Base-by-base conservation (phyloP, 2,888 invertebrate genomes). In the Parascotia fuliginaria region DNA sequence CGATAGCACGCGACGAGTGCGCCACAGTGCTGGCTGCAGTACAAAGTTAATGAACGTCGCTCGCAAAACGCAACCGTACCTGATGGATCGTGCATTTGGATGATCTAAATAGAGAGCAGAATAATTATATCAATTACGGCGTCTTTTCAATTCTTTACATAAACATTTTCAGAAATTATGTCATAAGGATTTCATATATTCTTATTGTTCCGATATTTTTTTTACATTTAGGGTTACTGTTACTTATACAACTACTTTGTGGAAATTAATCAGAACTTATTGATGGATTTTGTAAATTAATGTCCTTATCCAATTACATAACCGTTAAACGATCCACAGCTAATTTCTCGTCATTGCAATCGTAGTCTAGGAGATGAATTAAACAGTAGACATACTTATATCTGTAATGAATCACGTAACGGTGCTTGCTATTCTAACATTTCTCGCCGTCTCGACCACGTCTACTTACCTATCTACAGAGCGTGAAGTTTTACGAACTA, bases 31-130 rank as follows among this genome's bases (percentile, higher is more conserved):
- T 70, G 60, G 55, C 48, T 55, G 73, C 77, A 75, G 81, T 78
- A 77, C 77, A 75, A 81, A 83, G 79, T 84, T 88, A 88, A 87
- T 86, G 83, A 88, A 87, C 72, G 73, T 65, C 65, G 70, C 66
- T 67, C 63, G 67, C 68, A 73, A 74, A 79, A 79, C 67, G 73
- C 60, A 55, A 52, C 67, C 70, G 65, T 56, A 65, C 66, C 47
- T 62, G 60, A 70, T 71, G 58, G 57, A 68, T 76, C 71, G 74
- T 67, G 70, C 70, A 73, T 75, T 79, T 73, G 65, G 62, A 62
- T 60, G 62, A 73, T 70, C 73, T 70, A 70, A 75, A 77, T 73
- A n/a, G n/a, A 68, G 65, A 68, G 61, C 65, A 68, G 64, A 68
- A 69, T 71, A 73, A 58, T n/a, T n/a, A 68, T 51, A 44, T 48